phyloP scores from a whole-genome alignment of 2,888 invertebrate species.

The Tanytarsus gracilentus region DNA sequence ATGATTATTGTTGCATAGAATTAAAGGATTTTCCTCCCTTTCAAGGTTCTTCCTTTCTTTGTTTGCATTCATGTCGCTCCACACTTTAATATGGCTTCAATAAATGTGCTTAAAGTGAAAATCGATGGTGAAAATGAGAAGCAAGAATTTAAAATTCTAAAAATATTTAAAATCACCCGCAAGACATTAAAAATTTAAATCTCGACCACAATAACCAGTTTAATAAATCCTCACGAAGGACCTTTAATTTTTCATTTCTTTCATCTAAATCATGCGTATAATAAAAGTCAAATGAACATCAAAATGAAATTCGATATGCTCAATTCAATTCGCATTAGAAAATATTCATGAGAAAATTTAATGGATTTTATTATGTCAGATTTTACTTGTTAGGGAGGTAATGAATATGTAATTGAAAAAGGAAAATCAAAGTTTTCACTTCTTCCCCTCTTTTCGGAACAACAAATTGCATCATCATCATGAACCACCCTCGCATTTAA shows the following conservation, averaged over 20 bases:
- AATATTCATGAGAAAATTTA: background rate
- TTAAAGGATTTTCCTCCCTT: constrained; percentile 18
- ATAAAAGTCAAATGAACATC: constrained; percentile 32
- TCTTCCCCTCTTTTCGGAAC: background rate
- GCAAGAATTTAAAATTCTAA: too few species aligned
- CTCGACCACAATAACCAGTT: background rate
- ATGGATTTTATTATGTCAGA: constrained; percentile 27
- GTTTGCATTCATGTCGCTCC: background rate
- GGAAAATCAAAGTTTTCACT: constrained; percentile 4
- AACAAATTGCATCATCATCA: constrained; percentile 17
- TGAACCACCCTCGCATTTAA: constrained; percentile 8
- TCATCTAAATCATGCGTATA: background rate
- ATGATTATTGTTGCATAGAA: constrained; percentile 20
- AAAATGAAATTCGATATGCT: constrained; percentile 46
- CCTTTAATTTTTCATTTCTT: background rate
- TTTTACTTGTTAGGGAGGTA: background rate
- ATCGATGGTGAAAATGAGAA: too few species aligned
- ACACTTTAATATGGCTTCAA: background rate
- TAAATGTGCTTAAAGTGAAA: too few species aligned
- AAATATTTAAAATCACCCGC: too few species aligned
- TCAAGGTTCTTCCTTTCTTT: constrained; percentile 14
- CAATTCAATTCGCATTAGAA: constrained; percentile 21
- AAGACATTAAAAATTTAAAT: too few species aligned
- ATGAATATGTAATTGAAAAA: constrained; percentile 26
- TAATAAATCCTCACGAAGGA: background rate